A percentile compares a stretch with the other conserved stretches of the same genome.
phyloP scores from a whole-genome alignment of 2,797 vertebrate genomes.

The Scyliorhinus canicula region DNA sequence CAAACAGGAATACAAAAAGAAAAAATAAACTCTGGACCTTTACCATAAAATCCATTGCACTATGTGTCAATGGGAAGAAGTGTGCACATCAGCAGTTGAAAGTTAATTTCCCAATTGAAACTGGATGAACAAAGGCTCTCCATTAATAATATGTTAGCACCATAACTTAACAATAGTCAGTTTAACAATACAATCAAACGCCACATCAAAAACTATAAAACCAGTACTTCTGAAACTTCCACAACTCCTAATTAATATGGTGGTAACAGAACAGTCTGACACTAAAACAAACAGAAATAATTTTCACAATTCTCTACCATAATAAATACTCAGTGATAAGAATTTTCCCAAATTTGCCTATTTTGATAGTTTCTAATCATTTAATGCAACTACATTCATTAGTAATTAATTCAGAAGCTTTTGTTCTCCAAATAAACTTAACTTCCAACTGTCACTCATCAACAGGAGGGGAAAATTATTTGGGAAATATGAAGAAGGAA shows the following conservation, averaged over 20 bases:
- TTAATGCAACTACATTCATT: too few relatives aligned
- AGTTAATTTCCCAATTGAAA: not conserved
- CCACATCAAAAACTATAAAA: not conserved
- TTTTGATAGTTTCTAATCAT: not conserved
- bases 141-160: not conserved
- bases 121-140: not conserved
- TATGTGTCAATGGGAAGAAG: not conserved
- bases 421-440: not conserved
- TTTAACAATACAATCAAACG: not conserved
- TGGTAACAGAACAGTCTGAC: not conserved
- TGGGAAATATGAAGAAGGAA: not conserved
- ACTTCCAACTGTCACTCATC: not conserved
- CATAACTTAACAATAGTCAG: not conserved
- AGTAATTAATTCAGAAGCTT: too few relatives aligned
- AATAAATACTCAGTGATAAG: not conserved
- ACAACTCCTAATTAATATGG: not conserved
- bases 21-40: too few relatives aligned
- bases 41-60: not conserved
- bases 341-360: not conserved
- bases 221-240: not conserved
- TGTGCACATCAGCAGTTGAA: not conserved
- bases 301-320: not conserved
- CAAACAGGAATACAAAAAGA: too few relatives aligned
- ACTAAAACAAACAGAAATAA: not conserved
- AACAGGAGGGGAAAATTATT: not conserved